phyloP scores from a whole-genome alignment of 2,888 invertebrate genomes.

The Trisateles emortualis region DNA sequence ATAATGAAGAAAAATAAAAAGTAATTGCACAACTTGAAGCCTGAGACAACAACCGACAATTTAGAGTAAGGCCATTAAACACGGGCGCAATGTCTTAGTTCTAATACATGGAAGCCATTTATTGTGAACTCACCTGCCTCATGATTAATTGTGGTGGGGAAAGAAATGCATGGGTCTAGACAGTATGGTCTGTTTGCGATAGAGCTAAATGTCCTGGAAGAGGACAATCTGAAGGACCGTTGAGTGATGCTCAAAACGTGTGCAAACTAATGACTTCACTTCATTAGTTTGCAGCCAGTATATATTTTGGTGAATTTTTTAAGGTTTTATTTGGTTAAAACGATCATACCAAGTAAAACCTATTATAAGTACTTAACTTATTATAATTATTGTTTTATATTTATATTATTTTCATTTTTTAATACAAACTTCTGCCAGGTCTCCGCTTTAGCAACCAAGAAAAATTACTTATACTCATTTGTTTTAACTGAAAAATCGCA shows the following conservation, averaged over 20 bases:
- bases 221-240: slow-evolving; percentile 48
- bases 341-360: too few relatives aligned
- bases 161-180: slow-evolving; percentile 47
- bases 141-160: slow-evolving; percentile 55
- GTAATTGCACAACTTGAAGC: slow-evolving; percentile 47
- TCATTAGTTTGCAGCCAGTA: slow-evolving; percentile 14
- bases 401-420: too few relatives aligned
- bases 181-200: slow-evolving; percentile 42
- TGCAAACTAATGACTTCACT: slow-evolving; percentile 26
- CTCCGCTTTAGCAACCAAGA: too few relatives aligned
- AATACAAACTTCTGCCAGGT: too few relatives aligned
- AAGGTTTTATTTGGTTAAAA: too few relatives aligned
- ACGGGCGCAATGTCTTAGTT: slow-evolving; percentile 51
- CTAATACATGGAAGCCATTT: slow-evolving; percentile 56
- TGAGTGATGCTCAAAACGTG: slow-evolving; percentile 28
- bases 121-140: slow-evolving; percentile 58
- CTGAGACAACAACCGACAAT: slow-evolving; percentile 39
- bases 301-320: too few relatives aligned
- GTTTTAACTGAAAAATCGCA: too few relatives aligned
- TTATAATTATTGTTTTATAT: too few relatives aligned
- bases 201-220: slow-evolving; percentile 61
- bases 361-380: too few relatives aligned
- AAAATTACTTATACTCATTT: too few relatives aligned
- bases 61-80: slow-evolving; percentile 51
- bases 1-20: slow-evolving; percentile 54